phyloP scores from a whole-genome alignment of 2,113 vertebrate species.

The Columbina picui region DNA sequence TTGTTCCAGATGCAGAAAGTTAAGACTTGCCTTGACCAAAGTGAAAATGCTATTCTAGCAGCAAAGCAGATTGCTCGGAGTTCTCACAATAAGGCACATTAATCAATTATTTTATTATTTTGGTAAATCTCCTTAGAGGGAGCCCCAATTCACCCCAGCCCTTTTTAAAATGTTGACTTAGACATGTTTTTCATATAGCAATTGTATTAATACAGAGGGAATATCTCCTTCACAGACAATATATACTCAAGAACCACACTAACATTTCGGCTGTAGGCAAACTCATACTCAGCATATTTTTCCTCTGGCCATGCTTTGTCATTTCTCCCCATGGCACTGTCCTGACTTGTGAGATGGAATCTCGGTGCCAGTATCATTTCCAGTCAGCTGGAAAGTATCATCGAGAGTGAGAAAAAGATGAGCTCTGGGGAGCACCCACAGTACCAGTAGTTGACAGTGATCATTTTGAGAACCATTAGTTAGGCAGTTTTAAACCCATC shows the following conservation, averaged over 20 bases:
- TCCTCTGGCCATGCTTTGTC: background rate
- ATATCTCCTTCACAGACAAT: background rate
- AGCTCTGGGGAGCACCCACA: background rate
- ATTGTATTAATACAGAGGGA: background rate
- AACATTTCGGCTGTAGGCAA: fast-evolving
- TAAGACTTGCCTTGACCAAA: background rate
- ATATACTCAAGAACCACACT: background rate
- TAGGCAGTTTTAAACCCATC: background rate
- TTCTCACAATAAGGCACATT: background rate
- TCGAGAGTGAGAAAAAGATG: background rate
- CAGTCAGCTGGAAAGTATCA: background rate
- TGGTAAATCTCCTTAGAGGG: background rate
- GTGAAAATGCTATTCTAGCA: background rate
- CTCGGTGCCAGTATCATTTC: background rate
- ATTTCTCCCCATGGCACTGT: background rate
- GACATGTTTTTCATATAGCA: background rate
- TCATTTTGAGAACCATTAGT: background rate
- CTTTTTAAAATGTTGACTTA: background rate
- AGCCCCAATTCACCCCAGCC: background rate
- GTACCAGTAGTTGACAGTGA: background rate
- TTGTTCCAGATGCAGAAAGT: background rate
- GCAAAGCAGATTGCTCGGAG: background rate
- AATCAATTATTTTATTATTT: background rate
- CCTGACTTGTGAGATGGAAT: fast-evolving
- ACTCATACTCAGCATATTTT: background rate